A percentile compares a stretch with the other conserved stretches of the same genome.
phyloP scores from a whole-genome alignment of 2,888 invertebrate genomes.

The Syrista parreyssii region DNA sequence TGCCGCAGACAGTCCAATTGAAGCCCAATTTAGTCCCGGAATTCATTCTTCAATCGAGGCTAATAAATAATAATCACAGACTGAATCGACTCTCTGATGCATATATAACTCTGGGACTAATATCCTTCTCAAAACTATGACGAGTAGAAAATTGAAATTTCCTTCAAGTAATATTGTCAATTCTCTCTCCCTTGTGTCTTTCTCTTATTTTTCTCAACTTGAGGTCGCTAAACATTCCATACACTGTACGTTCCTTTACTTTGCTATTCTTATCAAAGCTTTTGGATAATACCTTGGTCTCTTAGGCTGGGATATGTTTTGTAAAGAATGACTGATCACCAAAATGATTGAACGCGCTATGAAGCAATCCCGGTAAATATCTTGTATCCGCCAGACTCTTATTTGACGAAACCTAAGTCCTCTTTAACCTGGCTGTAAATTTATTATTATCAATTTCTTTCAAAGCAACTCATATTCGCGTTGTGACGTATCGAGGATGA shows the following conservation, averaged over 20 bases:
- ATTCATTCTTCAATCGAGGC: slow-evolving; percentile 51
- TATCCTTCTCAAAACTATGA: not conserved
- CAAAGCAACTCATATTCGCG: not conserved
- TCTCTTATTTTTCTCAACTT: not conserved
- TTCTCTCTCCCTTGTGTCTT: not conserved
- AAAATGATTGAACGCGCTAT: not conserved
- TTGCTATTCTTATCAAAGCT: not conserved
- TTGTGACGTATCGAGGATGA: not conserved
- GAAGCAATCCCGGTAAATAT: not conserved
- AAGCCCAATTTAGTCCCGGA: slow-evolving; percentile 57
- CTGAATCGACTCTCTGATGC: slow-evolving; percentile 9
- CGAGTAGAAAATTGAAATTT: not conserved
- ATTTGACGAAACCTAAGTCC: not conserved
- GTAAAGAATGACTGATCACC: not conserved
- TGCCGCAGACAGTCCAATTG: slow-evolving; percentile 52
- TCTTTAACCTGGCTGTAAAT: not conserved
- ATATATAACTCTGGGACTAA: not conserved
- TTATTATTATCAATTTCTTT: not conserved
- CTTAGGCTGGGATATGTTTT: not conserved
- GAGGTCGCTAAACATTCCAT: not conserved
- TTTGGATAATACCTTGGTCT: not conserved
- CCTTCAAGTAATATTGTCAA: not conserved
- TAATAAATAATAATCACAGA: slow-evolving; percentile 55
- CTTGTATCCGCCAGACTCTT: not conserved
- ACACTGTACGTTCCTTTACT: not conserved